A percentile compares a stretch with the other conserved stretches of the same genome.
These are phyloP conservation scores for Podarcis siculus DNA, from an alignment of 2,797 vertebrate species.

Conservation along the genomic window DNA sequence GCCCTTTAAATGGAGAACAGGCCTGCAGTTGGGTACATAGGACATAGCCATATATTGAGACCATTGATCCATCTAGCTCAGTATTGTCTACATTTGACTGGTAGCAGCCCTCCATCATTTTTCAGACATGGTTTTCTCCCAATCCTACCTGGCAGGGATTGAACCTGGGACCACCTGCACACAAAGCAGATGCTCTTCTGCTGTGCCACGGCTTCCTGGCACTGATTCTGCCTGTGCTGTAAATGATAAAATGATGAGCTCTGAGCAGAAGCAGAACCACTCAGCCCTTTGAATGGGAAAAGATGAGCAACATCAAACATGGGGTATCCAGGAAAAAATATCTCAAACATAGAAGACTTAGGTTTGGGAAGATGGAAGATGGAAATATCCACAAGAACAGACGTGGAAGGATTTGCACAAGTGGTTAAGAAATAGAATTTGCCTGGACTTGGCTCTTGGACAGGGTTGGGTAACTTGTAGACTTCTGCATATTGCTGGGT, in stretches of 20 bases:
- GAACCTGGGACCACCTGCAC: too few relatives aligned
- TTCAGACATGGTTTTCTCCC: too few relatives aligned
- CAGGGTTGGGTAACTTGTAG: neutral
- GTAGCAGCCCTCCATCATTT: too few relatives aligned
- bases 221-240: neutral
- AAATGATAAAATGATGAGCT: neutral
- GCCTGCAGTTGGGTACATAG: neutral
- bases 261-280: neutral
- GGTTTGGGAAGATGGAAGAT: neutral
- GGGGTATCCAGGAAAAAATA: neutral
- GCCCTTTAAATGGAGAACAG: neutral
- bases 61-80: too few relatives aligned
- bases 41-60: too few relatives aligned
- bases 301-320: neutral
- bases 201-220: neutral
- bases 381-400: neutral
- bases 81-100: too few relatives aligned
- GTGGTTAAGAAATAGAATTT: neutral
- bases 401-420: neutral
- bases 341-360: neutral
- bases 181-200: too few relatives aligned
- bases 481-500: too few relatives aligned
- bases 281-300: neutral
- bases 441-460: neutral
- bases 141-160: too few relatives aligned